phyloP scores from a whole-genome alignment of 2,888 invertebrate species.

The Eilema depressum region DNA sequence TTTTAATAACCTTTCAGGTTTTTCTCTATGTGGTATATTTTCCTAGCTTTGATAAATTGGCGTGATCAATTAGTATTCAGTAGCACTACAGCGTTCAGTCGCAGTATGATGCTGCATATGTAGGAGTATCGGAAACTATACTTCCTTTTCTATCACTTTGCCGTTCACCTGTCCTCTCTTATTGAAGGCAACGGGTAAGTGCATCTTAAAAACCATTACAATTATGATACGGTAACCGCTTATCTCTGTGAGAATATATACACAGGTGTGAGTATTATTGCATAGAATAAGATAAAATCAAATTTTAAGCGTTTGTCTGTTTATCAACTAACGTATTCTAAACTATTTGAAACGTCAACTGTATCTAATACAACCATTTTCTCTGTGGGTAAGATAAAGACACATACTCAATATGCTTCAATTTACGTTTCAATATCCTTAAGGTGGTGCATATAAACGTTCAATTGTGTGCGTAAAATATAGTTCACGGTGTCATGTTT shows the following conservation, averaged over 20 bases:
- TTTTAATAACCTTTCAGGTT: background rate
- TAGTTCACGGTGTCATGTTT: constrained; percentile 61
- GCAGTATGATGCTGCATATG: too few relatives aligned
- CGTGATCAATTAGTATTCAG: too few relatives aligned
- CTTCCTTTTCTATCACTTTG: too few relatives aligned
- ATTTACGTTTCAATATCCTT: constrained; percentile 40
- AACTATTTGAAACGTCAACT: constrained; percentile 39
- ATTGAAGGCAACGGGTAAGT: too few relatives aligned
- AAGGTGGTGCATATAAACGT: constrained; percentile 35
- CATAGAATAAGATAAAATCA: background rate
- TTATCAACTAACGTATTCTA: background rate
- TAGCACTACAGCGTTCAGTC: background rate
- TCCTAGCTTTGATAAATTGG: too few relatives aligned
- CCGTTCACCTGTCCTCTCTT: too few relatives aligned
- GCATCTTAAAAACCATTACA: too few relatives aligned
- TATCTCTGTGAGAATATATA: too few relatives aligned
- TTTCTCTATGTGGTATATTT: too few relatives aligned
- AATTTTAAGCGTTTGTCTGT: background rate
- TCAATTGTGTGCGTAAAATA: constrained; percentile 52
- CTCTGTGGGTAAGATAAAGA: constrained; percentile 53
- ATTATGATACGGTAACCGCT: too few relatives aligned
- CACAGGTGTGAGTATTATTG: too few relatives aligned
- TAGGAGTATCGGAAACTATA: too few relatives aligned
- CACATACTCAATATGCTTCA: constrained; percentile 44
- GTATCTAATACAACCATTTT: constrained; percentile 40